Conservation (phyloP, 2,113 vertebrate species). For the Chaetura pelagica region DNA sequence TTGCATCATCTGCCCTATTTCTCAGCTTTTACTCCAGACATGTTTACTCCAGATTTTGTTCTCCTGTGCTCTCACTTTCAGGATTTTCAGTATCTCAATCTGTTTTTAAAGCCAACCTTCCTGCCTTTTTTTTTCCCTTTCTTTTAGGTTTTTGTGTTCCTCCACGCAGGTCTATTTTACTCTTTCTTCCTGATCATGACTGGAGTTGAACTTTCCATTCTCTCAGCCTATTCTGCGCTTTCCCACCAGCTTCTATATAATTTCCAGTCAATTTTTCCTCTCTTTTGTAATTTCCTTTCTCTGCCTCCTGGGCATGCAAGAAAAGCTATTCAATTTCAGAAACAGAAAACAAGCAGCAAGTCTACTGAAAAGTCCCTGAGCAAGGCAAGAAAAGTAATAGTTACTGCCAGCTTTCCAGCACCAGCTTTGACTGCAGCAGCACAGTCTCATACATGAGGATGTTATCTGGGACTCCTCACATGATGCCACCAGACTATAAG, state of each 20-base stretch:
- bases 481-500: background rate
- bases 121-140: background rate
- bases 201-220: background rate
- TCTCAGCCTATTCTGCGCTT: background rate
- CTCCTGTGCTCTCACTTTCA: background rate
- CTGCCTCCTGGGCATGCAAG: background rate
- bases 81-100: background rate
- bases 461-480: rapidly evolving
- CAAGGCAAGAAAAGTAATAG: background rate
- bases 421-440: background rate
- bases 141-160: background rate
- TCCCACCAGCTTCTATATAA: background rate
- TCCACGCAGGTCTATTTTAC: background rate
- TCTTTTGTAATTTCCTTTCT: slow-evolving; percentile 7
- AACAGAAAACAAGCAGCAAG: background rate
- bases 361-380: background rate
- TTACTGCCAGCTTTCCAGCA: background rate
- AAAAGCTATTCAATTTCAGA: background rate
- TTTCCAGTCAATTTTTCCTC: slow-evolving; percentile 5
- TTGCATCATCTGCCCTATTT: background rate
- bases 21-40: background rate
- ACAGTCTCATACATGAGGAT: background rate
- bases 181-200: background rate
- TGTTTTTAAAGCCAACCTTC: background rate
- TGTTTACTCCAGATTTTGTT: background rate